Base-by-base conservation (phyloP, 2,113 vertebrate genomes). In the Paratilapia polleni region DNA sequence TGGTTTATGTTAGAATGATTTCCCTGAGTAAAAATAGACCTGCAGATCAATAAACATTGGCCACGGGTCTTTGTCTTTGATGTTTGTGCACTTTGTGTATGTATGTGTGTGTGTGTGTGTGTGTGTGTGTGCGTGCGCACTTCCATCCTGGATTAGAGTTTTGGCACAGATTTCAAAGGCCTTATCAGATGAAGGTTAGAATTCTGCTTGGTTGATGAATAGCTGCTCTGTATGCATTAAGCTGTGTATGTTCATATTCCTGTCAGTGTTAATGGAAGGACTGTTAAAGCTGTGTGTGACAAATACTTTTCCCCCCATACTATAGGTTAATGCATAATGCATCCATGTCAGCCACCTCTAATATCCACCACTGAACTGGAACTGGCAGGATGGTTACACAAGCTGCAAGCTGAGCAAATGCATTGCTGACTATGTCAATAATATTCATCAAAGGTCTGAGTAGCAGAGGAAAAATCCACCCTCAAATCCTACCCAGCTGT, bases 141-240 rank as follows among this genome's bases (percentile, higher is more conserved):
- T 52, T 59, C 62, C 41, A 57, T 68, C 79, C 78, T 83, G 88
- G 63, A 78, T 64, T 81, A 49, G 60, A 78, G 66, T 88, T 89
- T 84, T 93, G 89, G 90, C 84, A 87, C 81, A 28, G 77, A 82
- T 91, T 91, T 91, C 89, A 93, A 91, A 90, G 85, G 64, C 77
- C 57, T 87, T 74, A 89, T 90, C 90, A 85, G 84, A 90, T 89
- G 77, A 89, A 85, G 75, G 87, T 90, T 86, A 75, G 81, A 74
- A 81, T 90, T 86, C 81, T 87, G 81, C 68, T 78, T 63, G 70
- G 28, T 52, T 84, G 80, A 89, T 87, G 77, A 90, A 87, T 86
- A 70, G 63, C 81, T 6, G 0, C 63, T 83, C 66, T 75, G 73
- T 74, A 59, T 89, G 70, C 82, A 82, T 89, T 77, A 68, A 68